phyloP scores from a whole-genome alignment of 2,113 vertebrate species.

The Otus sunia region DNA sequence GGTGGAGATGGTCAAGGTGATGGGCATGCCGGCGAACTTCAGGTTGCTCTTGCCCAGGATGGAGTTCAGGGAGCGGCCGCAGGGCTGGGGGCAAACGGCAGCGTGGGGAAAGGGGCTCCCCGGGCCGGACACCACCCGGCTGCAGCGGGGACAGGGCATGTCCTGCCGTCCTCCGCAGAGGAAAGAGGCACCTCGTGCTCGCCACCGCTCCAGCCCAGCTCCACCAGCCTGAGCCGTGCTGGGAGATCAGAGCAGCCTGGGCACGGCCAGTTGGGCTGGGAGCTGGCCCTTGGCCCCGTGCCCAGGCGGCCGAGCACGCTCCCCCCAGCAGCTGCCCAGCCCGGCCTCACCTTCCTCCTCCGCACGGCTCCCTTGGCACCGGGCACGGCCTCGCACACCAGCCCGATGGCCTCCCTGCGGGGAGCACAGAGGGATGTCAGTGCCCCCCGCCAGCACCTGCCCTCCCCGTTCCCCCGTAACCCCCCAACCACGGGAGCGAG shows the following conservation, averaged over 20 bases:
- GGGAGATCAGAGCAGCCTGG: neutral
- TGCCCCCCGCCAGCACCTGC: neutral
- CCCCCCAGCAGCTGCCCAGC: neutral
- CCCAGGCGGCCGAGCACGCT: neutral
- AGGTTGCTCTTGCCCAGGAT: conserved; percentile 97
- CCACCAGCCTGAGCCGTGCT: fast-evolving
- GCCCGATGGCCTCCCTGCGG: conserved; percentile 92
- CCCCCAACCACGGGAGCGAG: fast-evolving
- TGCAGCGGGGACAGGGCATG: neutral
- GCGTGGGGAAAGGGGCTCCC: neutral
- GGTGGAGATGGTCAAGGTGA: conserved; percentile 96
- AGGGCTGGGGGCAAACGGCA: conserved; percentile 75
- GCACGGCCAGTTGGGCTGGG: neutral
- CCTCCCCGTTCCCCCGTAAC: neutral
- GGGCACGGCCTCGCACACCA: conserved; percentile 95
- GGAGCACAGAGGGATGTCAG: neutral
- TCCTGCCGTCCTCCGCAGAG: neutral
- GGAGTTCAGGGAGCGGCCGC: conserved; percentile 86
- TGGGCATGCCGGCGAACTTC: conserved; percentile 97
- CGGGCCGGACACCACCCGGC: neutral
- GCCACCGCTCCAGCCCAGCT: neutral
- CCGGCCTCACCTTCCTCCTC: conserved; percentile 88
- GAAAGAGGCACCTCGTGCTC: neutral
- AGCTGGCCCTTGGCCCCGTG: neutral
- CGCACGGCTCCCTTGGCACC: conserved; percentile 92